Conservation (phyloP, 2,113 vertebrate species). For the Phasianus colchicus region DNA sequence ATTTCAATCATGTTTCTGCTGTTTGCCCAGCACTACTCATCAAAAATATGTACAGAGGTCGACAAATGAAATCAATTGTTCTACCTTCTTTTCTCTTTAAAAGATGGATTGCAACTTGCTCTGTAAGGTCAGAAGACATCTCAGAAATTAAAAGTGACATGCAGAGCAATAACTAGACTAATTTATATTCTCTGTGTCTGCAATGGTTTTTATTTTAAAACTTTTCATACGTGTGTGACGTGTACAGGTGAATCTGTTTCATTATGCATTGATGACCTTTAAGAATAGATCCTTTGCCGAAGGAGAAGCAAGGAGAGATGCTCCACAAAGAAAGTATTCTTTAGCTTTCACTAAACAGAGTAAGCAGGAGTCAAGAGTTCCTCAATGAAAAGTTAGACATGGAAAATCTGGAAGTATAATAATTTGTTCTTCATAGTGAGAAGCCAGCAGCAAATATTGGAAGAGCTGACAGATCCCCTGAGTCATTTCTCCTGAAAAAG, state of each 20-base stretch:
- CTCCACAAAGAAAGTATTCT: background rate
- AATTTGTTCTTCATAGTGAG: background rate
- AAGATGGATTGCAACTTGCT: background rate
- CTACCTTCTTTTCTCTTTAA: background rate
- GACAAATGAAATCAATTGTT: background rate
- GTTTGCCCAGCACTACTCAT: background rate
- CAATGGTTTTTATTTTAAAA: background rate
- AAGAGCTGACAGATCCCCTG: background rate
- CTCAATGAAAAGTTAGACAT: background rate
- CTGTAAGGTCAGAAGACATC: background rate
- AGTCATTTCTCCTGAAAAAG: background rate
- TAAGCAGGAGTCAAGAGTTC: background rate
- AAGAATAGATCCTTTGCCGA: background rate
- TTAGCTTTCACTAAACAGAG: background rate
- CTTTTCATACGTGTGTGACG: background rate
- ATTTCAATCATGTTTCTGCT: background rate
- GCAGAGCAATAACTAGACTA: background rate
- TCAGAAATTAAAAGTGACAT: background rate
- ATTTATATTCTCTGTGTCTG: background rate
- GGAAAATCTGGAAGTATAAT: background rate
- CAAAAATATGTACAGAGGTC: background rate
- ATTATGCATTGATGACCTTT: background rate
- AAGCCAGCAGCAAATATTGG: background rate
- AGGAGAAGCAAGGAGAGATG: background rate
- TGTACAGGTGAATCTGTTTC: background rate